Percentiles rank a stretch among this genome's conserved stretches.
Evolutionary conservation across 2,797 vertebrate species (phyloP).

Genomic region (Discoglossus pictus): DNA sequence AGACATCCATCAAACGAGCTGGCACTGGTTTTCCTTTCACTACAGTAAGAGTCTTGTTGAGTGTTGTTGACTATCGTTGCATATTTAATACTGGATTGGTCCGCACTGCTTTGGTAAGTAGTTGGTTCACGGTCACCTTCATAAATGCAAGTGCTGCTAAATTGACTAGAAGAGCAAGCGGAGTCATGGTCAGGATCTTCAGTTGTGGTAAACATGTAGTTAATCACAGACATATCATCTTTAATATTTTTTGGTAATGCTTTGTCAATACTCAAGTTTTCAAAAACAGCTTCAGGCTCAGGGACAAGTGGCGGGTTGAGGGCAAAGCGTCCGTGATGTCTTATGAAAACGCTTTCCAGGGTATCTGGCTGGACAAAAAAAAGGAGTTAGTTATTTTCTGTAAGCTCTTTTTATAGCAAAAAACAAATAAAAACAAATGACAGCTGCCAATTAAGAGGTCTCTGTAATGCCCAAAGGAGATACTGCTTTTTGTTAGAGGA

Average conservation of each 20-base stretch:
- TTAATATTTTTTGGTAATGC: slow-evolving; percentile 53
- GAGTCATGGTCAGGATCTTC: slow-evolving; percentile 52
- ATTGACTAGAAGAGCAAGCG: slow-evolving; percentile 50
- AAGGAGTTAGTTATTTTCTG: slow-evolving; percentile 34
- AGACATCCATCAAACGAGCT: slow-evolving; percentile 74
- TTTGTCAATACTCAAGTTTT: slow-evolving; percentile 77
- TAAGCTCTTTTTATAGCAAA: not conserved
- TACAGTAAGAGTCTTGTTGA: slow-evolving; percentile 52
- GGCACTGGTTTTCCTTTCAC: slow-evolving; percentile 61
- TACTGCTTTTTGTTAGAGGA: too few relatives aligned
- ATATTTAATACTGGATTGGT: slow-evolving; percentile 76
- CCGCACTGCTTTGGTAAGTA: slow-evolving; percentile 45
- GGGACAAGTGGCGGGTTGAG: slow-evolving; percentile 77
- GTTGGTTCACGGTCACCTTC: slow-evolving; percentile 21
- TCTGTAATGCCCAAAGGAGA: too few relatives aligned
- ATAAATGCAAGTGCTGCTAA: slow-evolving; percentile 52
- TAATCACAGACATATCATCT: slow-evolving; percentile 34
- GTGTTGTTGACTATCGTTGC: slow-evolving; percentile 68
- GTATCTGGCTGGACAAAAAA: slow-evolving; percentile 76
- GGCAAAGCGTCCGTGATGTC: slow-evolving; percentile 68
- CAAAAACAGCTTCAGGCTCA: slow-evolving; percentile 80
- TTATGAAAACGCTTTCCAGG: slow-evolving; percentile 81
- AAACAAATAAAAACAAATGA: too few relatives aligned
- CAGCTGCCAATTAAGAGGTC: too few relatives aligned
- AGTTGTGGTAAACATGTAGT: slow-evolving; percentile 35